phyloP scores from a whole-genome alignment of 2,113 vertebrate species.

The Podiceps cristatus region DNA sequence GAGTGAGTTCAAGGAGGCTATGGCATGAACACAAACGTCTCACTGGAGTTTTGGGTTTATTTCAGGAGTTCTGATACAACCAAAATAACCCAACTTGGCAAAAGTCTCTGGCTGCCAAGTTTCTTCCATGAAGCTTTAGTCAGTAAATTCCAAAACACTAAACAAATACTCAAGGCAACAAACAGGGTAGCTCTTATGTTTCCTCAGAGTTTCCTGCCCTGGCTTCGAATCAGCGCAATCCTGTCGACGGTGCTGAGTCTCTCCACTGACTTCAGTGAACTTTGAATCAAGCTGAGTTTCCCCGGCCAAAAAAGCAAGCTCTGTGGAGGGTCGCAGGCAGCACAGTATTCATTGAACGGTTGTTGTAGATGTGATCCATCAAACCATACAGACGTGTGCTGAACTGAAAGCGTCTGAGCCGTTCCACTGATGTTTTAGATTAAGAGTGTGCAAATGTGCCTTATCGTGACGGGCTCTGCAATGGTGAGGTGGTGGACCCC shows the following conservation, averaged over 20 bases:
- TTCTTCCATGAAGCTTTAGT: conserved; percentile 40
- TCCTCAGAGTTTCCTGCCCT: conserved; percentile 63
- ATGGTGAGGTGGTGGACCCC: not conserved
- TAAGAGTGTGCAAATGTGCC: not conserved
- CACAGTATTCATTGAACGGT: not conserved
- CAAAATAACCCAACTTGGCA: conserved; percentile 62
- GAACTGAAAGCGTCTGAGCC: not conserved
- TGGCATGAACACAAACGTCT: not conserved
- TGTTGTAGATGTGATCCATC: not conserved
- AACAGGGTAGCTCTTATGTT: conserved; percentile 55
- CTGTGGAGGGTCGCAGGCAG: not conserved
- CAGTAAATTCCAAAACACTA: conserved; percentile 59
- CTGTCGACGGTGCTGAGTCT: not conserved
- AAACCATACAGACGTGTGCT: fast-evolving
- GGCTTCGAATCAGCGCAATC: not conserved
- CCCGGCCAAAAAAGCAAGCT: not conserved
- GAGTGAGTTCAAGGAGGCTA: not conserved
- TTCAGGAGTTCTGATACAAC: conserved; percentile 56
- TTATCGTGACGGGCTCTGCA: not conserved
- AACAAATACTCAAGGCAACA: conserved; percentile 66
- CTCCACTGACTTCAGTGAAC: not conserved
- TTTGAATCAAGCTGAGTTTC: not conserved
- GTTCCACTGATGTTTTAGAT: not conserved
- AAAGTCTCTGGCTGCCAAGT: not conserved
- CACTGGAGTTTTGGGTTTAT: conserved; percentile 8